Evolutionary conservation across 1,140 invertebrate species (phyloP), one percentile per base, ranked within the genome.

Genomic region (Apis laboriosa): DNA sequence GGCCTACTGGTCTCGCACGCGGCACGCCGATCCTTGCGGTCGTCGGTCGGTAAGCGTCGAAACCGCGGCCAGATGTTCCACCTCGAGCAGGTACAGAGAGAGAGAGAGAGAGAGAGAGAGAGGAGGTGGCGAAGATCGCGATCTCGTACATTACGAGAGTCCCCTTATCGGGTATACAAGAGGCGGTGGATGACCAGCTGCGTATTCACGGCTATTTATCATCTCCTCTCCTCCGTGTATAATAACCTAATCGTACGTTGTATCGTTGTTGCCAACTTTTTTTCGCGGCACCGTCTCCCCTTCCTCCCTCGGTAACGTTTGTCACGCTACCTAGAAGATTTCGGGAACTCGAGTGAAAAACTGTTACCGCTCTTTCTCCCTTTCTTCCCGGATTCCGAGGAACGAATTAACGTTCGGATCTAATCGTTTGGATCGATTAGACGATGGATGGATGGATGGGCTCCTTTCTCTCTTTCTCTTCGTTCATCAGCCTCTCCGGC

Each of bases 51-150:
- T 88, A 89, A 89, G 75, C 84, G 77, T 67, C 87, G 87, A 89
- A 89, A 89, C 87, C 87, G 84, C 86, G 80, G 77, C 87, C 87
- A 89, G 87, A 89, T 89, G 87, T 89, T 88, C 34, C 34, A 55
- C 79, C 79, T 60, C n/a, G 71, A 43, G 11, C 11, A 13, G n/a
- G 17, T 51, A 28, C 34, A 4, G 34, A 34, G 2, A 34, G 34
- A 34, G 34, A 28, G 28, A 28, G 28, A 28, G 2, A 28, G 28
- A 28, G 28, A 28, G 28, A 34, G 34, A 34, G 34, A 21, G 78
- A 84, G 34, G 2, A 80, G 55, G 76, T 77, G 80, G 64, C 80
- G 84, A 70, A 86, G 86, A 89, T 88, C 88, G 86, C 86, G 87
- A 86, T 88, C 34, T 34, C 87, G 86, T 74, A 83, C 86, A 79